phyloP scores from a whole-genome alignment of 2,797 vertebrate genomes.

The Setipinna tenuifilis region DNA sequence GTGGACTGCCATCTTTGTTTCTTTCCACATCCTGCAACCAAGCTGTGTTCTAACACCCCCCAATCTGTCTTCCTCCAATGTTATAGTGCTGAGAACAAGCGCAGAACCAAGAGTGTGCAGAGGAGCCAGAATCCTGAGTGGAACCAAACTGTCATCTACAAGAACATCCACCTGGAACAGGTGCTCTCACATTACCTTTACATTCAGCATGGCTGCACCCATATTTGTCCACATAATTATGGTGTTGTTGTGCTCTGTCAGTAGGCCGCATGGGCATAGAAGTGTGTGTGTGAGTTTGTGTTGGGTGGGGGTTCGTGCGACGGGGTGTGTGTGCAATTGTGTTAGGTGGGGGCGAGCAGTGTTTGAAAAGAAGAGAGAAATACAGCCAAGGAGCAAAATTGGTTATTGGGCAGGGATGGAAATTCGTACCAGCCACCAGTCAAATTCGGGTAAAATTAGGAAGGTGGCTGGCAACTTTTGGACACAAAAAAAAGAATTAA shows the following conservation, averaged over 20 bases:
- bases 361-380: not conserved
- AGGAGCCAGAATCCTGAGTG: conserved; percentile 98
- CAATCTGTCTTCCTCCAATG: conserved; percentile 53
- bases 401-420: too few relatives aligned
- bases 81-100: conserved; percentile 93
- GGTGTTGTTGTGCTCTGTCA: too few relatives aligned
- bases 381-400: not conserved
- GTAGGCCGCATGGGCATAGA: too few relatives aligned
- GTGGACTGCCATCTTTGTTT: not conserved
- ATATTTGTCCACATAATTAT: not conserved
- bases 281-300: too few relatives aligned
- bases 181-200: conserved; percentile 63
- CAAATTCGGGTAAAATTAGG: too few relatives aligned
- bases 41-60: not conserved
- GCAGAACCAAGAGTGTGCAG: conserved; percentile 93
- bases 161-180: conserved; percentile 97
- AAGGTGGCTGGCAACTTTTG: too few relatives aligned
- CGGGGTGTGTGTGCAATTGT: too few relatives aligned
- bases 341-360: not conserved
- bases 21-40: not conserved
- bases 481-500: too few relatives aligned
- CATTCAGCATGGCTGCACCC: conserved; percentile 2
- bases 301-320: too few relatives aligned
- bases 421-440: too few relatives aligned
- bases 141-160: conserved; percentile 99